Evolutionary conservation across 2,797 vertebrate species (phyloP).

Genomic region (Choloepus didactylus): DNA sequence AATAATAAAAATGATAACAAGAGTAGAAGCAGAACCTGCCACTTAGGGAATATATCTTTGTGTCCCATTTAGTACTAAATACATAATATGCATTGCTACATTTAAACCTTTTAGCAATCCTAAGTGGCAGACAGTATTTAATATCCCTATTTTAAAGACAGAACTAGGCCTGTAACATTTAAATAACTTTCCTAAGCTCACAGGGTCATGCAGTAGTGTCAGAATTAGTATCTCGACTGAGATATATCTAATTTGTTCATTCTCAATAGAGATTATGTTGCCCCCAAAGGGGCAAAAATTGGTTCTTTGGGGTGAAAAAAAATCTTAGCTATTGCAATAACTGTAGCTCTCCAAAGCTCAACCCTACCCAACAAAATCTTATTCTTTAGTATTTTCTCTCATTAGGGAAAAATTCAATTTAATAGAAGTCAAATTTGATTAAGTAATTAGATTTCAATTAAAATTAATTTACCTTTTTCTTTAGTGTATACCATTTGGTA

Average conservation of each 20-base stretch:
- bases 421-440: constrained; percentile 3
- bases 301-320: not conserved
- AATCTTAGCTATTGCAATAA: not conserved
- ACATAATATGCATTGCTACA: not conserved
- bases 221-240: not conserved
- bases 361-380: not conserved
- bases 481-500: not conserved
- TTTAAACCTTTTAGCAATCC: constrained; percentile 4
- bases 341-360: not conserved
- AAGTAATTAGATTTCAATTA: not conserved
- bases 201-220: not conserved
- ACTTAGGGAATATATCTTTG: constrained; percentile 41
- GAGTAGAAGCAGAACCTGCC: not conserved
- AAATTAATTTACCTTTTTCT: constrained; percentile 42
- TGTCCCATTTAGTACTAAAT: constrained; percentile 21
- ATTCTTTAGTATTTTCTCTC: not conserved
- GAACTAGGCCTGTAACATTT: not conserved
- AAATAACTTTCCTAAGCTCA: not conserved
- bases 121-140: not conserved
- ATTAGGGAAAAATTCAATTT: constrained; percentile 11
- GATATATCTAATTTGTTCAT: not conserved
- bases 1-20: constrained; percentile 5
- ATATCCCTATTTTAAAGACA: not conserved
- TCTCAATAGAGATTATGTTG: not conserved
- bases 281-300: not conserved